Conservation (phyloP, 1,140 invertebrate species). For the Drosophila tani region DNA sequence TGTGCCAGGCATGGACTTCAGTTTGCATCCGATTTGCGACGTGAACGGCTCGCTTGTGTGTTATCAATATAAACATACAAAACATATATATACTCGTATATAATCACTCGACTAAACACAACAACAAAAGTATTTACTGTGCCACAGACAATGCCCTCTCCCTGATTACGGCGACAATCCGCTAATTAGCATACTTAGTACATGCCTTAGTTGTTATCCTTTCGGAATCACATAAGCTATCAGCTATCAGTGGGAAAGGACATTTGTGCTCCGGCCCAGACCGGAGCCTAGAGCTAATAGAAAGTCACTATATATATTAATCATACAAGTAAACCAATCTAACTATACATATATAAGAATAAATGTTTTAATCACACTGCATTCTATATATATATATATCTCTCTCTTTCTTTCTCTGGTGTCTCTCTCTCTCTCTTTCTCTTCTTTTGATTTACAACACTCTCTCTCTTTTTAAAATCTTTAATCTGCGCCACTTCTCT, state of each 20-base stretch:
- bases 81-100: conserved; percentile 5
- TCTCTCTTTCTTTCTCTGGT: conserved; percentile 75
- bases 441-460: conserved; percentile 76
- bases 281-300: conserved; percentile 37
- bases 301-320: conserved; percentile 38
- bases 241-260: conserved; percentile 57
- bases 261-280: conserved; percentile 50
- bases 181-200: conserved; percentile 2
- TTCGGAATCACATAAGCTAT: not conserved
- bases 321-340: conserved; percentile 45
- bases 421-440: conserved; percentile 71
- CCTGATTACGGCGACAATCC: conserved; percentile 5
- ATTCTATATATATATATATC: conserved; percentile 71
- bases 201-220: conserved; percentile 7
- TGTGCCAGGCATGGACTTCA: conserved; percentile 4
- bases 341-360: conserved; percentile 54
- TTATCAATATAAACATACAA: conserved; percentile 11
- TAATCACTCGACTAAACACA: conserved; percentile 10
- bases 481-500: conserved; percentile 78
- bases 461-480: conserved; percentile 76
- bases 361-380: conserved; percentile 81
- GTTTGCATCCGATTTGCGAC: conserved; percentile 21
- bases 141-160: conserved; percentile 29
- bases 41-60: conserved; percentile 26
- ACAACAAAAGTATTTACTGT: conserved; percentile 30